Conservation (phyloP, 2,888 invertebrate genomes). For the Neoaliturus tenellus region DNA sequence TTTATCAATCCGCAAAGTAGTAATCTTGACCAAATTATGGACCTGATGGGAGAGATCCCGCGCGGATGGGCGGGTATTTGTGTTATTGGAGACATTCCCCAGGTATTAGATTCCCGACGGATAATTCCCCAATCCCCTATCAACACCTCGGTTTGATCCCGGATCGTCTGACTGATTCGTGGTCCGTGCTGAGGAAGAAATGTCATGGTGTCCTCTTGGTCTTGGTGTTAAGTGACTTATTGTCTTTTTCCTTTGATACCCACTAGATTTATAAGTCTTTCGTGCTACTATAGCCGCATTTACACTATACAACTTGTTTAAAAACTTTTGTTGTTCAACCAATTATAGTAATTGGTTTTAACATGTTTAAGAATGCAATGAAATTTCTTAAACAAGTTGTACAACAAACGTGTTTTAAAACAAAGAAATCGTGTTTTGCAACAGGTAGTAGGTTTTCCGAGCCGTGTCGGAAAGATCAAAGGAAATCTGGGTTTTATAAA, state of each 20-base stretch:
- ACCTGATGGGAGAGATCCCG: not conserved
- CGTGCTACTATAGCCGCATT: not conserved
- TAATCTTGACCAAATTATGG: not conserved
- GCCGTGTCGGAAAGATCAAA: no score
- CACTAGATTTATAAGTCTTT: not conserved
- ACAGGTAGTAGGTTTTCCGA: no score
- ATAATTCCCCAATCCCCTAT: not conserved
- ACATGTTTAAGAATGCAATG: no score
- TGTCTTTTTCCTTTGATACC: not conserved
- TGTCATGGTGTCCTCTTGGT: not conserved
- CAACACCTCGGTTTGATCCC: not conserved
- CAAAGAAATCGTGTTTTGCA: no score
- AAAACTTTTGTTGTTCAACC: no score
- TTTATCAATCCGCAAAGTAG: not conserved
- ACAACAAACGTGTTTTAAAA: no score
- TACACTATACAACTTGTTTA: no score
- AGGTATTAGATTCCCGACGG: conserved; percentile 11
- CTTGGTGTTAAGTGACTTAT: no score
- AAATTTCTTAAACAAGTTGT: no score
- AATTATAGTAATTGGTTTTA: no score
- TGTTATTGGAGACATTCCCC: conserved; percentile 35
- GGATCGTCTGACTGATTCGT: not conserved
- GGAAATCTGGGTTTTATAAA: no score
- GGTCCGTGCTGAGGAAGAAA: not conserved
- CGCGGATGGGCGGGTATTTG: not conserved